Base-by-base conservation (phyloP, 30 jellyfish, hydroid and myxozoan genomes). In the Phacellophora camtschatica region DNA sequence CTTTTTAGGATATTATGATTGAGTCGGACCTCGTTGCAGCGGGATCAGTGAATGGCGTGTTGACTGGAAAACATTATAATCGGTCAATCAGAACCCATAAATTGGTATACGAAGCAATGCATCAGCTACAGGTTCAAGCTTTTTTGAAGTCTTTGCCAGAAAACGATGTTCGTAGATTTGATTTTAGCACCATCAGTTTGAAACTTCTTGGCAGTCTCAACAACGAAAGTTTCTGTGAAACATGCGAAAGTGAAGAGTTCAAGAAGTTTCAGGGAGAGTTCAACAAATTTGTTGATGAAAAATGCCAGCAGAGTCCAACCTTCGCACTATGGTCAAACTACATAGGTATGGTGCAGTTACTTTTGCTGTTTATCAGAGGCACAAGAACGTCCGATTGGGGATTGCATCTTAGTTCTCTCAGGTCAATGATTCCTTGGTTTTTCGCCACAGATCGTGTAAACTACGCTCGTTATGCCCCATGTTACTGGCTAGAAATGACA, bases 381-480 rank as follows among this genome's bases (percentile, higher is more conserved):
- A 84, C 95, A 10, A 87, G 95, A 33, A 41, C 89, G 46, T 39
- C 78, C 18, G 76, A 84, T 64, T 84, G 95, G 89, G 43, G 56
- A 30, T 45, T 84, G 74, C 95, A 84, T 72, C 90, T 84, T 5
- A 33, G 66, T 54, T 23, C 90, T 22, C 42, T 84, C 36, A 51
- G 95, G 28, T 58, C 90, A 20, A 84, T 84, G 90, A 87, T 84
- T 31, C 95, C 95, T 33, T 71, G 95, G 95, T 84, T 79, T 24
- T 79, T 79, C 41, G 91, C 75, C 66, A 46, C 86, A 1, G 91
- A 79, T 53, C 77, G 91, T 4, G 84, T 66, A 0, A 79, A 79
- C 41, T 63, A 79, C 29, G 73, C 91, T 23, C 91, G 91, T 10
- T 66, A 79, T 79, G 84, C 84, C 13, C 84, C 85, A 19, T 63